Percentiles rank a stretch among this genome's conserved stretches.
These are phyloP conservation scores for Hyaena hyaena DNA, from an alignment of 2,113 vertebrate species.

Conservation along the genomic window DNA sequence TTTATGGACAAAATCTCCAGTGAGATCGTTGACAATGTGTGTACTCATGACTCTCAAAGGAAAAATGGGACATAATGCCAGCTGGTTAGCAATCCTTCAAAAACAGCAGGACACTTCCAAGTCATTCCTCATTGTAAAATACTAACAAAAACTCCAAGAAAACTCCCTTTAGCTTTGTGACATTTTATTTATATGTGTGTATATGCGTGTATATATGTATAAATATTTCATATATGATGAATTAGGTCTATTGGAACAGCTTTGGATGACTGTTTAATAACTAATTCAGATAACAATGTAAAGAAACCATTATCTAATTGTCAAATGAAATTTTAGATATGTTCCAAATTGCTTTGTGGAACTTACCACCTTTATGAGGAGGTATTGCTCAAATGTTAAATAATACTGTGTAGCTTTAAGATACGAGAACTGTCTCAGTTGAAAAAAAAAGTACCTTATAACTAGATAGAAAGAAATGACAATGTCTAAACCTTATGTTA, in stretches of 20 bases:
- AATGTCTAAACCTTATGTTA: neutral
- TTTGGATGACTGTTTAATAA: constrained; percentile 12
- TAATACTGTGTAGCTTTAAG: neutral
- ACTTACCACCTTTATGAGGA: neutral
- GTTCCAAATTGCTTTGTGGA: constrained; percentile 38
- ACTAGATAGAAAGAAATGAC: neutral
- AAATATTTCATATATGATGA: neutral
- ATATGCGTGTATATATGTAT: neutral
- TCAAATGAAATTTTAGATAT: constrained; percentile 12
- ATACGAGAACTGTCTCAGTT: neutral
- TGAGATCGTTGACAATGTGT: constrained; percentile 72
- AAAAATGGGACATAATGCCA: neutral
- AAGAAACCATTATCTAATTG: constrained; percentile 12
- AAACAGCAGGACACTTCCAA: neutral
- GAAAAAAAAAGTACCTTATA: neutral
- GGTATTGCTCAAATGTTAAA: neutral
- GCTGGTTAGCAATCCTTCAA: constrained; percentile 45
- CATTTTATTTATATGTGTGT: neutral
- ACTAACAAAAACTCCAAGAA: neutral
- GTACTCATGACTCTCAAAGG: constrained; percentile 48
- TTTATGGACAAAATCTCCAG: constrained; percentile 75
- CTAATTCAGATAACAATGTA: neutral
- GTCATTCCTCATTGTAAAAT: neutral
- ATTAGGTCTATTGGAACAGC: neutral
- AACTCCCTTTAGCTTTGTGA: neutral